Conservation (phyloP, 2,113 vertebrate species). For the zebrafish (Danio rerio) region DNA sequence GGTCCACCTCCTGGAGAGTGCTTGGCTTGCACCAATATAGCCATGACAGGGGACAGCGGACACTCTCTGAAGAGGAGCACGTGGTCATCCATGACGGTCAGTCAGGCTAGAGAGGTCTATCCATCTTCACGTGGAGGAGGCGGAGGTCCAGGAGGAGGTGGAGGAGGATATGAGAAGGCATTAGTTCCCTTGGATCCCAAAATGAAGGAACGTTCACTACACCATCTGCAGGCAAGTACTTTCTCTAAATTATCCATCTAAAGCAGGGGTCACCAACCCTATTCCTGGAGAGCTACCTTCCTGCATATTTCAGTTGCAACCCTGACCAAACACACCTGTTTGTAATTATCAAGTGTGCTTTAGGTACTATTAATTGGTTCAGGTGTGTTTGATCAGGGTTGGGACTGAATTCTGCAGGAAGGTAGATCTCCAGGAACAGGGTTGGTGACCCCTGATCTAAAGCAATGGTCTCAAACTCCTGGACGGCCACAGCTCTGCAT, state of each 20-base stretch:
- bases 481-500: too few relatives aligned
- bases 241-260: neutral
- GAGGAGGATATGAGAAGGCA: slow-evolving; percentile 83
- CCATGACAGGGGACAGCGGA: slow-evolving; percentile 79
- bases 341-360: too few relatives aligned
- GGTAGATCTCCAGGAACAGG: too few relatives aligned
- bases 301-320: too few relatives aligned
- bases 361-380: too few relatives aligned
- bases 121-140: slow-evolving; percentile 76
- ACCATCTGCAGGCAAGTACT: slow-evolving; percentile 92
- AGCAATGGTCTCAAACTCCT: too few relatives aligned
- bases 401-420: too few relatives aligned
- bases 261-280: too few relatives aligned
- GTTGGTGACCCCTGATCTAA: too few relatives aligned
- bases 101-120: slow-evolving; percentile 94
- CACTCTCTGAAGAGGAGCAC: slow-evolving; percentile 95
- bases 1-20: slow-evolving; percentile 86
- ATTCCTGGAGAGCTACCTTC: too few relatives aligned
- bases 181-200: slow-evolving; percentile 90
- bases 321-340: too few relatives aligned
- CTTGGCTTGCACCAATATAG: slow-evolving; percentile 92
- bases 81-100: slow-evolving; percentile 98
- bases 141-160: slow-evolving; percentile 36
- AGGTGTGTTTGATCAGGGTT: too few relatives aligned
- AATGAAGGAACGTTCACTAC: slow-evolving; percentile 91